These are phyloP conservation scores for Dugesia japonica DNA, from an alignment of 2,888 invertebrate species.

Conservation along the genomic window DNA sequence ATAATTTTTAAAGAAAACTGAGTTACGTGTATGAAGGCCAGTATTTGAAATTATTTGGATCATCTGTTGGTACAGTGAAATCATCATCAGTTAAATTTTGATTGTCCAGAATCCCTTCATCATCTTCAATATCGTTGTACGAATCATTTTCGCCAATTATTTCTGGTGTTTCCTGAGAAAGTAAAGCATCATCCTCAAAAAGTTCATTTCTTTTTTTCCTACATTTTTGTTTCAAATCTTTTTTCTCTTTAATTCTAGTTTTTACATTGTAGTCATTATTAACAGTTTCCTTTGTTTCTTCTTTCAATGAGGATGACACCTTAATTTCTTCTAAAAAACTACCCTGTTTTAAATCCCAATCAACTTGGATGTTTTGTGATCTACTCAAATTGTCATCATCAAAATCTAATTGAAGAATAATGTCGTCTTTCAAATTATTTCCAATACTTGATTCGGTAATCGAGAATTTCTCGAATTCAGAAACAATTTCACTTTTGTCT, in stretches of 20 bases:
- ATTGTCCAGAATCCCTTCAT: background rate
- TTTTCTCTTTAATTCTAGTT: background rate
- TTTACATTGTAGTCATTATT: too few relatives aligned
- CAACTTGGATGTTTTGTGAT: too few relatives aligned
- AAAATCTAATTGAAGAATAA: too few relatives aligned
- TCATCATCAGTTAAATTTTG: background rate
- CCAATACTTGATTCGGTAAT: too few relatives aligned
- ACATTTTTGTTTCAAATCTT: background rate
- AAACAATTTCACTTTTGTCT: background rate
- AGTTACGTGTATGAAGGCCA: background rate
- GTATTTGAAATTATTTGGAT: background rate
- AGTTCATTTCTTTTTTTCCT: background rate
- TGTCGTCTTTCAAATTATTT: too few relatives aligned
- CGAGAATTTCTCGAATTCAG: too few relatives aligned
- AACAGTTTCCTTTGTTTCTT: too few relatives aligned
- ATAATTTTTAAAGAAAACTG: background rate
- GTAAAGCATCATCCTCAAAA: background rate
- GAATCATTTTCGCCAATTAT: background rate
- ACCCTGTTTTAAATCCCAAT: too few relatives aligned
- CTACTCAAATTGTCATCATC: too few relatives aligned
- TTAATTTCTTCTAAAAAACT: too few relatives aligned
- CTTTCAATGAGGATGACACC: too few relatives aligned
- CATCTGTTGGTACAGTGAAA: background rate
- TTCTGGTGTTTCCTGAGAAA: background rate
- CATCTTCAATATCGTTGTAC: background rate